These are phyloP conservation scores for Caenorhabditis panamensis DNA, from an alignment of 2,888 invertebrate species.

Conservation along the genomic window DNA sequence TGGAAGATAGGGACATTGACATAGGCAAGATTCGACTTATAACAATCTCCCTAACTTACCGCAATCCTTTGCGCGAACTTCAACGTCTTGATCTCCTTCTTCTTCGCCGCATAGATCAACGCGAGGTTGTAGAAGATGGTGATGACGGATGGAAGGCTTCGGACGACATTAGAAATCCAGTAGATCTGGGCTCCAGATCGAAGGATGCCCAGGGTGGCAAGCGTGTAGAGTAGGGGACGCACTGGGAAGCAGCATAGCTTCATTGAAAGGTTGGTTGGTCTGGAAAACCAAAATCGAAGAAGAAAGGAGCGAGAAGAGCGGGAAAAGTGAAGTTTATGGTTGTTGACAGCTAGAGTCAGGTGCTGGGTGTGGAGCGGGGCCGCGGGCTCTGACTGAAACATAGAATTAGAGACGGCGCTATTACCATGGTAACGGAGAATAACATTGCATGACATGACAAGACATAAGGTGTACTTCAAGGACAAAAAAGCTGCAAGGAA, in stretches of 20 bases:
- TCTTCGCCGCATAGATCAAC: neutral
- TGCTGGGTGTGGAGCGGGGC: too few relatives aligned
- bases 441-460: too few relatives aligned
- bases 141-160: neutral
- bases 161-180: neutral
- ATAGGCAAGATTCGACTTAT: neutral
- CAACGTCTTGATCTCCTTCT: neutral
- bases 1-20: neutral
- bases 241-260: slow-evolving; percentile 34
- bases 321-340: neutral
- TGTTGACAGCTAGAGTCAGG: too few relatives aligned
- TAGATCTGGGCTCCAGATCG: slow-evolving; percentile 35
- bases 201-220: slow-evolving; percentile 29
- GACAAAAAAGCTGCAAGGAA: too few relatives aligned
- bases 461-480: too few relatives aligned
- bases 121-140: neutral
- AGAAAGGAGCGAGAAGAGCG: neutral
- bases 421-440: too few relatives aligned
- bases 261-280: neutral
- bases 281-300: neutral
- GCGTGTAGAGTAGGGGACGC: slow-evolving; percentile 16
- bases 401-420: too few relatives aligned
- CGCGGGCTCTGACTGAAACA: too few relatives aligned
- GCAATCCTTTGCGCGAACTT: neutral
- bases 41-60: neutral